Conservation (phyloP, 2,888 invertebrate species). For the Thera obeliscata region DNA sequence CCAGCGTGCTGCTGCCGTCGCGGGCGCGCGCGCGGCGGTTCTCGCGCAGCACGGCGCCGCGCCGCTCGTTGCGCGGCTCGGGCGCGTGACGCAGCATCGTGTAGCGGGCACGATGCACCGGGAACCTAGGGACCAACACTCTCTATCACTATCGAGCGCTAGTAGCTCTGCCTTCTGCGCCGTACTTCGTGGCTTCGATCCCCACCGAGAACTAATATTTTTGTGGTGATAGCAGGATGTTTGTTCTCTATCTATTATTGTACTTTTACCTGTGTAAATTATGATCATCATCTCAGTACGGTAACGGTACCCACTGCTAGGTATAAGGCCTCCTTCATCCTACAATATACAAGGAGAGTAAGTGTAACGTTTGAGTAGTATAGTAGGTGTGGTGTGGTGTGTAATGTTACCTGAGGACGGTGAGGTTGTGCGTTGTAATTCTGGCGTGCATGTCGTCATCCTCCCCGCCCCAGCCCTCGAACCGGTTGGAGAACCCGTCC, state of each 20-base stretch:
- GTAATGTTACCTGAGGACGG: constrained; percentile 54
- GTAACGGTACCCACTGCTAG: too few relatives aligned
- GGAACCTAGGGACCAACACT: constrained; percentile 53
- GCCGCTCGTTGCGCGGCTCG: constrained; percentile 55
- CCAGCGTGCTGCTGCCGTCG: constrained; percentile 55
- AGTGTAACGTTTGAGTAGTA: too few relatives aligned
- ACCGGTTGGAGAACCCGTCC: constrained; percentile 74
- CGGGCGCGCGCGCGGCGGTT: constrained; percentile 40
- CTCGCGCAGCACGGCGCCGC: constrained; percentile 54
- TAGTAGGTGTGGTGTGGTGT: too few relatives aligned
- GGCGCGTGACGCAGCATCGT: constrained; percentile 71
- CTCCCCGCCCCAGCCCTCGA: constrained; percentile 77
- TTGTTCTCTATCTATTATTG: too few relatives aligned
- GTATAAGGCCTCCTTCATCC: too few relatives aligned
- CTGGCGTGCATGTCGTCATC: constrained; percentile 73
- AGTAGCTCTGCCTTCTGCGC: neutral
- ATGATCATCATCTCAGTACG: too few relatives aligned
- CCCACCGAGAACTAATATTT: too few relatives aligned
- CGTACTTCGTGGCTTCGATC: too few relatives aligned
- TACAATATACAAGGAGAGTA: too few relatives aligned
- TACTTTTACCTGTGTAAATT: too few relatives aligned
- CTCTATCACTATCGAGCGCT: neutral
- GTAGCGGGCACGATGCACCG: constrained; percentile 68
- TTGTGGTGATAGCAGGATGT: too few relatives aligned
- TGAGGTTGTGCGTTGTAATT: constrained; percentile 52